Evolutionary conservation across 2,888 invertebrate species (phyloP), one percentile per base, ranked within the genome.

Genomic region (Cephus pulcher): DNA sequence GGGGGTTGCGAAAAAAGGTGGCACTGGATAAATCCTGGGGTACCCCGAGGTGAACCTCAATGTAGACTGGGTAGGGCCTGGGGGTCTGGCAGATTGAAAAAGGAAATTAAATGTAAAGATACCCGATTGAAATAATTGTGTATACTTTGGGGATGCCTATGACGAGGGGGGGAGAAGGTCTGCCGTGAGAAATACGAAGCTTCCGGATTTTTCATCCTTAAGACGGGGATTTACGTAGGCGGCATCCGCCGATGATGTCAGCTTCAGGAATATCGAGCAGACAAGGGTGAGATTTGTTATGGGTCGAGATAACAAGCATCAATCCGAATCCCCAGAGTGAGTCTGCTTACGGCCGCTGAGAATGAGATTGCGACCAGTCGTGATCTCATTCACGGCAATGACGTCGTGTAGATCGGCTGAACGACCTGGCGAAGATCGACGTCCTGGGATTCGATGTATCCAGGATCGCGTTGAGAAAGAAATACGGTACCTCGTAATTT

Each of bases 251-350:
- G 40, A 56, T 56, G 40, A 56, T 23, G 40, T 15, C 40, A 56
- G 2, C 23, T 6, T 56, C 40, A 23, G 23, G 40, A 56, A 56
- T 56, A 56, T 56, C 23, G 40, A 9, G 23, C 40, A 56, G 40
- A 56, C 40, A 56, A 56, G 23, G 40, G 40, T 56, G 30, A 23
- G 23, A 33, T 74, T 74, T 33, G 74, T 74, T 74, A 74, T 74
- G 74, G 74, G 11, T 34, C 34, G 74, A 23, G 35, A 74, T 34
- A 74, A 74, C 74, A 33, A 71, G 71, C 71, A 33, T 33, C 71
- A 71, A 71, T 71, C 71, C 32, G 71, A 71, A 30, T 71, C 23
- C 71, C 33, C 71, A 12, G 30, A 9, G 33, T 11, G 71, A 56
- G 9, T 9, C 40, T 56, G 2, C 40, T 56, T 56, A 23, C 23